These are phyloP conservation scores for Nothura maculosa DNA, from an alignment of 2,797 vertebrate genomes.

Conservation along the genomic window DNA sequence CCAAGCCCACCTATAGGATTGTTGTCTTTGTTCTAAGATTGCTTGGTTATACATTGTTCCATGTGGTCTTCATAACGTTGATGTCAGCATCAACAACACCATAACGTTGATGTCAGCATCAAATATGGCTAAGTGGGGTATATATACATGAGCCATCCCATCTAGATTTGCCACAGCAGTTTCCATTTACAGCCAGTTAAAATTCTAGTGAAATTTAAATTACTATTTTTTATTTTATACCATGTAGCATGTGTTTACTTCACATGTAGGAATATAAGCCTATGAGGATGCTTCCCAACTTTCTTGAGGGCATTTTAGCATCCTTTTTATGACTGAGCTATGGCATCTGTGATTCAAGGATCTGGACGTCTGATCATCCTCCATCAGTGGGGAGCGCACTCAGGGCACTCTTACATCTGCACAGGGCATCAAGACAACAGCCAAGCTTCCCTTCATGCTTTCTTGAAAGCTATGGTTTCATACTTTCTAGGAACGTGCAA, in stretches of 20 bases:
- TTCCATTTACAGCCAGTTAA: neutral
- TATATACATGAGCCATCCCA: neutral
- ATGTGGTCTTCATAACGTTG: fast-evolving
- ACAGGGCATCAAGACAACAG: neutral
- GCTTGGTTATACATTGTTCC: neutral
- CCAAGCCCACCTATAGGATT: neutral
- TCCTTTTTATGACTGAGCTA: neutral
- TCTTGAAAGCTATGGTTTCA: neutral
- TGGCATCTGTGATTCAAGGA: neutral
- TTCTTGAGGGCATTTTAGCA: neutral
- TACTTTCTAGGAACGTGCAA: fast-evolving
- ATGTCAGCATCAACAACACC: neutral
- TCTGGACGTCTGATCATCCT: neutral
- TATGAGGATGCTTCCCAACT: neutral
- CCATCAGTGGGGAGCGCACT: too few relatives aligned
- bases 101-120: neutral
- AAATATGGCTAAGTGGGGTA: neutral
- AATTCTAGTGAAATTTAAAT: neutral
- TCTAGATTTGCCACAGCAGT: neutral
- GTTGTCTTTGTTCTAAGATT: neutral
- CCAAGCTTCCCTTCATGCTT: fast-evolving
- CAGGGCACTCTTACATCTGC: neutral
- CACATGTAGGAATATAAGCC: neutral
- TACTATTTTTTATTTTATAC: neutral
- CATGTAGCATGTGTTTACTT: neutral